Conservation (phyloP, 2,888 invertebrate species). For the Dynastes tityus region DNA sequence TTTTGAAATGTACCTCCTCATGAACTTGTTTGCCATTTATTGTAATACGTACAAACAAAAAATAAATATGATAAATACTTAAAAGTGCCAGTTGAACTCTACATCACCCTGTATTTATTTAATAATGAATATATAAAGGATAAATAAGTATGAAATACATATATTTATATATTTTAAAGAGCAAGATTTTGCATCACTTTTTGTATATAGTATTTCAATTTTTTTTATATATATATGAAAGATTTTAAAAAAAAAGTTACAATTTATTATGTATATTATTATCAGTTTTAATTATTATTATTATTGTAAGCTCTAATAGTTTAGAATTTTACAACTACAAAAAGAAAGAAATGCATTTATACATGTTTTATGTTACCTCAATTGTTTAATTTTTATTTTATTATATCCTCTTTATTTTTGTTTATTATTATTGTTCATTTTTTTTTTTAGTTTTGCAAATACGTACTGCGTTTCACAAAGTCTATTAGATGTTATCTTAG, state of each 20-base stretch:
- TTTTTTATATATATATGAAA: conserved; percentile 56
- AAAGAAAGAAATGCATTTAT: conserved; percentile 63
- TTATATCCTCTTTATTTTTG: conserved; percentile 31
- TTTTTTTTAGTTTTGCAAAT: conserved; percentile 50
- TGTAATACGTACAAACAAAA: no score
- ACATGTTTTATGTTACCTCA: conserved; percentile 62
- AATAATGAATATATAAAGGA: background rate
- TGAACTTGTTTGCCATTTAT: no score
- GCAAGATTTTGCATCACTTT: conserved; percentile 59
- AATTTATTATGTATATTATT: conserved; percentile 41
- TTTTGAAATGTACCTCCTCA: no score
- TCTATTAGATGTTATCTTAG: conserved; percentile 49
- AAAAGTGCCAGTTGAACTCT: no score
- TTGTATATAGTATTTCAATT: conserved; percentile 60
- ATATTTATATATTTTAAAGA: conserved; percentile 44
- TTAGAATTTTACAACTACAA: conserved; percentile 54
- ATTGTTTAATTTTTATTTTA: conserved; percentile 62
- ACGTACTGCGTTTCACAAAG: conserved; percentile 49
- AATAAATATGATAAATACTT: no score
- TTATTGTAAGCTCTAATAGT: conserved; percentile 54
- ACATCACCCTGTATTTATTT: no score
- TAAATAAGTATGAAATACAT: conserved; percentile 1
- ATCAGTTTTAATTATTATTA: conserved; percentile 53
- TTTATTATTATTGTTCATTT: conserved; percentile 46
- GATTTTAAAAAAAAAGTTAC: conserved; percentile 54